Percentiles rank a stretch among this genome's conserved stretches.
Evolutionary conservation across 2,888 invertebrate species (phyloP).

Genomic region (Aleiodes leptofemur): DNA sequence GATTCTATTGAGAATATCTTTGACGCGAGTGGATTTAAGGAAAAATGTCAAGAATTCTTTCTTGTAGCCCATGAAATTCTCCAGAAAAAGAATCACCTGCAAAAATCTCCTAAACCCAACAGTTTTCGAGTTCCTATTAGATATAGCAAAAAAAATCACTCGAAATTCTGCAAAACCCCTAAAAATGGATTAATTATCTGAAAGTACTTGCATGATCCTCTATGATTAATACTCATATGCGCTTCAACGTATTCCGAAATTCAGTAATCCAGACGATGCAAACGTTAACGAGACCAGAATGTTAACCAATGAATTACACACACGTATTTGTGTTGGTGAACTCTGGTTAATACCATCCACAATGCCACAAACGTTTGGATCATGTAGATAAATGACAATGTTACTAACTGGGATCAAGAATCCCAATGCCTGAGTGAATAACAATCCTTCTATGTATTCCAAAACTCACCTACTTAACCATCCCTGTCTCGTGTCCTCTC

Average conservation of each 20-base stretch:
- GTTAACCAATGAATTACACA: constrained; percentile 37
- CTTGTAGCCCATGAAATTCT: no score
- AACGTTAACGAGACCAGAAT: constrained; percentile 33
- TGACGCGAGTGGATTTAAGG: no score
- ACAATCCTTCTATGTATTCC: background rate
- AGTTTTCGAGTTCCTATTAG: no score
- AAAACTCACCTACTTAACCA: no score
- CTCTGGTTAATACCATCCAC: constrained; percentile 60
- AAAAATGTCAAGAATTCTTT: no score
- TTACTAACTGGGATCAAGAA: constrained; percentile 55
- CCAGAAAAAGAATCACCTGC: no score
- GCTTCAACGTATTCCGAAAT: constrained; percentile 12
- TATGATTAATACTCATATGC: constrained; percentile 10
- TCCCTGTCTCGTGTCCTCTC: no score
- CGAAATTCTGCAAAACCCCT: background rate
- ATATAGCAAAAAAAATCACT: no score
- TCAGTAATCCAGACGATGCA: constrained; percentile 20
- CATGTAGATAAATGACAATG: constrained; percentile 65
- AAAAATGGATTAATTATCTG: background rate
- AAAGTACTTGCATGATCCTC: background rate
- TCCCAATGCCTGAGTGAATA: constrained; percentile 11
- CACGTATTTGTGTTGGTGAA: constrained; percentile 57
- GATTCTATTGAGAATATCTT: no score
- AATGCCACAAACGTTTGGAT: constrained; percentile 64
- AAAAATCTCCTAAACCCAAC: no score